These are phyloP conservation scores for Xanthorhoe spadicearia DNA, from an alignment of 2,888 invertebrate genomes.

Conservation along the genomic window DNA sequence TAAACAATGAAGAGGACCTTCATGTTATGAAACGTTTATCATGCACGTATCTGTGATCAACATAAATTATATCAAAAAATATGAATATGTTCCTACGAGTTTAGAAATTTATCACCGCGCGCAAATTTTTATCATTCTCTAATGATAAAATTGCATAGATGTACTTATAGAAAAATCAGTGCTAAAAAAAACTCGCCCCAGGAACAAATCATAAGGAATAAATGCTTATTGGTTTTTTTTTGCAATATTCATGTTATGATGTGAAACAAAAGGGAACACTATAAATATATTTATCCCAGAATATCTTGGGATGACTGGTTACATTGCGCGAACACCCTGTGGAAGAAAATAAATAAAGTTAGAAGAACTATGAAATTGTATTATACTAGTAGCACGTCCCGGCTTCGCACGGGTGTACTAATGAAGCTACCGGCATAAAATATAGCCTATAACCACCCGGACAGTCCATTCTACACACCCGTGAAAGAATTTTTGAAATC, in stretches of 20 bases:
- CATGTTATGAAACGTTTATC: neutral
- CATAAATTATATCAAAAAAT: neutral
- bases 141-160: neutral
- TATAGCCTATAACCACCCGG: too few relatives aligned
- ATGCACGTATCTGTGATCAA: neutral
- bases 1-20: neutral
- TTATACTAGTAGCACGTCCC: neutral
- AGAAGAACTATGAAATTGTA: neutral
- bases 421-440: too few relatives aligned
- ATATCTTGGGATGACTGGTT: constrained; percentile 41
- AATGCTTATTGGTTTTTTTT: constrained; percentile 1
- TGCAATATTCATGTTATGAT: constrained; percentile 1
- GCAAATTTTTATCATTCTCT: neutral
- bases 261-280: constrained; percentile 24
- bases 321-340: constrained; percentile 74
- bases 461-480: too few relatives aligned
- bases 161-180: neutral
- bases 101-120: neutral
- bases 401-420: too few relatives aligned
- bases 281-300: constrained; percentile 27
- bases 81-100: neutral
- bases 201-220: neutral
- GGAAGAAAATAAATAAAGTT: constrained; percentile 45
- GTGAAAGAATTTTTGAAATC: too few relatives aligned
- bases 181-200: neutral